phyloP scores from a whole-genome alignment of 92 coral and sea anemone species.

The Paragorgia papillata region DNA sequence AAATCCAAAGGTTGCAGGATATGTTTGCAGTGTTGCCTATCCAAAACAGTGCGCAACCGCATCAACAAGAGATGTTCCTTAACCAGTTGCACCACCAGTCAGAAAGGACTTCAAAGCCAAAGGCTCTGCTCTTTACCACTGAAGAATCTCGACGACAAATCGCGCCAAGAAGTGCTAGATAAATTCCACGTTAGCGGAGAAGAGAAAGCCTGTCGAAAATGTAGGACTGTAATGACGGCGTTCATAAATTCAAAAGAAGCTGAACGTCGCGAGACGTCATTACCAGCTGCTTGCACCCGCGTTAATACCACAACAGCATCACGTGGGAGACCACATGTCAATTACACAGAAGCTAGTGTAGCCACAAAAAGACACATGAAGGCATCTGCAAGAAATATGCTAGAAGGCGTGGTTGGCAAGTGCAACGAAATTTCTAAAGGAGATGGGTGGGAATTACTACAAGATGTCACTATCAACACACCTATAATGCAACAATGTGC shows the following conservation, averaged over 20 bases:
- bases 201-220: slow-evolving; percentile 19
- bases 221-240: neutral
- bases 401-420: slow-evolving; percentile 1
- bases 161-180: neutral
- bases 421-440: too few relatives aligned
- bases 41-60: slow-evolving; percentile 3
- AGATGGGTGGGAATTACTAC: slow-evolving; percentile 14
- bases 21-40: slow-evolving; percentile 12
- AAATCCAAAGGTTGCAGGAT: neutral
- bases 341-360: slow-evolving; percentile 26
- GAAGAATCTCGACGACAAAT: neutral
- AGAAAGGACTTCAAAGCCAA: slow-evolving; percentile 10
- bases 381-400: slow-evolving; percentile 11
- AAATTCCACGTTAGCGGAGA: neutral
- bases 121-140: slow-evolving; percentile 5
- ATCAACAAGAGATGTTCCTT: neutral
- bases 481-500: neutral
- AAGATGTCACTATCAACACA: slow-evolving; percentile 8
- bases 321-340: slow-evolving; percentile 34
- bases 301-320: too few relatives aligned
- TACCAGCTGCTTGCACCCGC: neutral
- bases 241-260: neutral
- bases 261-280: neutral
- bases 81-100: neutral
- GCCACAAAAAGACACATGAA: slow-evolving; percentile 40